Evolutionary conservation across 2,797 vertebrate species (phyloP), one percentile per base, ranked within the genome.

Genomic region (Perodicticus potto): DNA sequence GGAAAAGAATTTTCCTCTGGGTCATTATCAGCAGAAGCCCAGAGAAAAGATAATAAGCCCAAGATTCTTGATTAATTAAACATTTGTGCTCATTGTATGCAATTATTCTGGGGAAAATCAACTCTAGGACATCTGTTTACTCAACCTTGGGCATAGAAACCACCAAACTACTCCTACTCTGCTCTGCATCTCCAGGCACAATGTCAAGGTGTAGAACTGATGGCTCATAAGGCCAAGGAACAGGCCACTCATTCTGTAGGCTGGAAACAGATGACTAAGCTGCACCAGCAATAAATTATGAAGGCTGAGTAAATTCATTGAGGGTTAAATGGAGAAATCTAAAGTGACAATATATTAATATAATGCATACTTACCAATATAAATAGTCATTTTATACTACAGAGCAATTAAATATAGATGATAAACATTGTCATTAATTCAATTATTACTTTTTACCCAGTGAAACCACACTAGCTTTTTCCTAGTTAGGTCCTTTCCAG

Each of bases 41-140:
- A 97, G 97, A 92, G 96, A 98, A 97, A 97, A 97, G 95, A 98
- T 98, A 98, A 98, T 97, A 98, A 98, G 97, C 97, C 98, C 98
- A 98, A n/a, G 83, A 98, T 97, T 97, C 98, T 97, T 98, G 97
- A 98, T 98, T 98, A 98, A 98, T 98, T 98, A 98, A 98, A 98
- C 97, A 98, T 98, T 98, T 98, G 97, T 96, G 97, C 97, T 97
- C 98, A 97, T 97, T 98, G 97, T 97, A 97, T 93, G 70, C 97
- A 98, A 98, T 98, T 98, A 98, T 90, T 96, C 92, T 97, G 97
- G 97, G 94, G 88, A 95, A 98, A 96, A 97, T 97, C 97, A 98
- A 97, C 95, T 97, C 89, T 3, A 3, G 96, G 97, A 98, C 96
- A 98, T 96, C 82, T 97, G 96, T 98, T 98, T 98, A 98, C 97